phyloP scores from a whole-genome alignment of 2,797 vertebrate species.

The Halcyon badia region DNA sequence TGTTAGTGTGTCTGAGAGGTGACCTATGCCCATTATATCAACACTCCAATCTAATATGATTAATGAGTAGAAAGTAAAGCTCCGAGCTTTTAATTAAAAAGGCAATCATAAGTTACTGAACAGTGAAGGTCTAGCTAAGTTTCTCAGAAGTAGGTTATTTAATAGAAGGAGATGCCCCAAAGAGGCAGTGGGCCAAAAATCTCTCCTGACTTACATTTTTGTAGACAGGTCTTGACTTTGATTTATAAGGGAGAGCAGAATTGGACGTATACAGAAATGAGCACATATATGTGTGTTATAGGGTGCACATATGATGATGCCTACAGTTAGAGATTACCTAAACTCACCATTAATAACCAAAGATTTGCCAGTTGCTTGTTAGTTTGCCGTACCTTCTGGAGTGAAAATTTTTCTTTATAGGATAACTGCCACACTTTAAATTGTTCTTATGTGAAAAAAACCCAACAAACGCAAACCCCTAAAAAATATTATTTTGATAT shows the following conservation, averaged over 20 bases:
- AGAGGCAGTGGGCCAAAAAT: conserved; percentile 8
- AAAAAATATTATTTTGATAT: background rate
- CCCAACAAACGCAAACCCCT: background rate
- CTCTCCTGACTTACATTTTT: background rate
- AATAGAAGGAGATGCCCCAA: conserved; percentile 17
- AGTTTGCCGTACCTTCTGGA: background rate
- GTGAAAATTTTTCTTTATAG: background rate
- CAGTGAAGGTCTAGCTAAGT: conserved; percentile 28
- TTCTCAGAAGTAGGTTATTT: conserved; percentile 56
- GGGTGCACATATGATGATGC: background rate
- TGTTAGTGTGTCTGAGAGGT: background rate
- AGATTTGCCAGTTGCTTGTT: background rate
- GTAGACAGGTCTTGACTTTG: background rate
- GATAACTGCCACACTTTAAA: background rate
- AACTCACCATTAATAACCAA: background rate
- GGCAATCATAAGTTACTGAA: conserved; percentile 39
- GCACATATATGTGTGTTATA: background rate
- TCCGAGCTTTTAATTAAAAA: conserved; percentile 66
- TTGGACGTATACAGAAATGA: background rate
- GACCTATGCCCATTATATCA: background rate
- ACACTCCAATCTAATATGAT: conserved; percentile 38
- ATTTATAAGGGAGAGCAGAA: background rate
- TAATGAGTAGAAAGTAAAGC: conserved; percentile 45
- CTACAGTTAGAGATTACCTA: background rate
- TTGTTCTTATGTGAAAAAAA: background rate